Conservation (phyloP, 1,140 invertebrate genomes). For the Lethocerus indicus region DNA sequence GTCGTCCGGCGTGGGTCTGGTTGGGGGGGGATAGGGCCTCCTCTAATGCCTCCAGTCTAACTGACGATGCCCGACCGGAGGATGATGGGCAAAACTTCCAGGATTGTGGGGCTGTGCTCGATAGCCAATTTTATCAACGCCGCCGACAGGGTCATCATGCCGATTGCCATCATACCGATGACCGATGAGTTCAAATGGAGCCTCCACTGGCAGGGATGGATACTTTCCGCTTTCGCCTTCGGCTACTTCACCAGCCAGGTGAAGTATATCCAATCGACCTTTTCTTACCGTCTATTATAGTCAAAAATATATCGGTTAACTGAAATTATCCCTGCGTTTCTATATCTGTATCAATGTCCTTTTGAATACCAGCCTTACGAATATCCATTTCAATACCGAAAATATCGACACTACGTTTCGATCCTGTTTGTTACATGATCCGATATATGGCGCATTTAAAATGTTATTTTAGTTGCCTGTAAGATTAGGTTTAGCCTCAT, state of each 20-base stretch:
- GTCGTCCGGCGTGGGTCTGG: too few relatives aligned
- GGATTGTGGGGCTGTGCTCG: constrained; percentile 50
- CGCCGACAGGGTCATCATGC: constrained; percentile 65
- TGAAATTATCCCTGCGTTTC: too few relatives aligned
- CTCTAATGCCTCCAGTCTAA: too few relatives aligned
- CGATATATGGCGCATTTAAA: too few relatives aligned
- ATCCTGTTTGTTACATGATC: too few relatives aligned
- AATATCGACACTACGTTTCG: too few relatives aligned
- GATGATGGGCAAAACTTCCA: constrained; percentile 33
- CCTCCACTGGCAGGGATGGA: constrained; percentile 58
- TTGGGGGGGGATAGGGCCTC: too few relatives aligned
- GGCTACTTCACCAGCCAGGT: constrained; percentile 68
- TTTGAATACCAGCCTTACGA: too few relatives aligned
- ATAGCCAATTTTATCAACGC: constrained; percentile 66
- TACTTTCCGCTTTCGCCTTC: constrained; percentile 59
- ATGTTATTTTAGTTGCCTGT: too few relatives aligned
- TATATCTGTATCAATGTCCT: too few relatives aligned
- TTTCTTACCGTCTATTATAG: not conserved
- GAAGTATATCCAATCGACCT: constrained; percentile 11
- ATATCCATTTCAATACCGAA: too few relatives aligned
- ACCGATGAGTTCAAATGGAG: constrained; percentile 55
- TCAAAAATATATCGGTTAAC: not conserved
- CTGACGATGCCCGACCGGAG: constrained; percentile 10
- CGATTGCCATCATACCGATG: constrained; percentile 63
- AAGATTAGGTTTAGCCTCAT: too few relatives aligned